Conservation (phyloP, 64 coral and sea anemone genomes). For the Pocillopora verrucosa region DNA sequence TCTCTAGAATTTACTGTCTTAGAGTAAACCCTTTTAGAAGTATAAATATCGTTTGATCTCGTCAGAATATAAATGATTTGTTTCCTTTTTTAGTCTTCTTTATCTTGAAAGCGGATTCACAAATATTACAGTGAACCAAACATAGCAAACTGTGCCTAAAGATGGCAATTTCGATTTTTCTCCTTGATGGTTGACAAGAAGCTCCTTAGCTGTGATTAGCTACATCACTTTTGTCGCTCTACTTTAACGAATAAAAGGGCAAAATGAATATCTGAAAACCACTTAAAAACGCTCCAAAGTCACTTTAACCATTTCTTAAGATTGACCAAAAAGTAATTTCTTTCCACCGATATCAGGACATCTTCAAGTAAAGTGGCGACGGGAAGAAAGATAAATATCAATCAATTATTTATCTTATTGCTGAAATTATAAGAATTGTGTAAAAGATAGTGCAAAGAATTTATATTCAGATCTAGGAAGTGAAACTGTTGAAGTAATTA, state of each 20-base stretch:
- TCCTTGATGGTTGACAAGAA: not conserved
- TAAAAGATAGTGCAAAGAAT: not conserved
- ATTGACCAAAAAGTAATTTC: no score
- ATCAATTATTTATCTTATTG: no score
- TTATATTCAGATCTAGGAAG: not conserved
- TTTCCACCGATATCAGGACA: no score
- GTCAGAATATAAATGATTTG: no score
- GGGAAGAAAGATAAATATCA: no score
- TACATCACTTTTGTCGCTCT: not conserved
- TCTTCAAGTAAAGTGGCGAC: no score
- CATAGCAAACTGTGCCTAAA: not conserved
- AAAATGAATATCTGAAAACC: not conserved
- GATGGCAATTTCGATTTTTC: not conserved
- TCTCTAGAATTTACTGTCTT: no score
- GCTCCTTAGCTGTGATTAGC: not conserved
- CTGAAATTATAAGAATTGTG: not conserved
- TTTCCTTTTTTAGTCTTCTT: no score
- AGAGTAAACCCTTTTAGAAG: no score
- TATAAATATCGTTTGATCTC: no score
- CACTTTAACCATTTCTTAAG: not conserved
- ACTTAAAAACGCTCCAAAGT: not conserved
- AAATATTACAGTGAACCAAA: not conserved
- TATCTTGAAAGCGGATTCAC: no score
- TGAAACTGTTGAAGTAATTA: not conserved
- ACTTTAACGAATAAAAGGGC: not conserved